Evolutionary conservation across 2,888 invertebrate genomes (phyloP).

Genomic region (Ophion obscuratus): DNA sequence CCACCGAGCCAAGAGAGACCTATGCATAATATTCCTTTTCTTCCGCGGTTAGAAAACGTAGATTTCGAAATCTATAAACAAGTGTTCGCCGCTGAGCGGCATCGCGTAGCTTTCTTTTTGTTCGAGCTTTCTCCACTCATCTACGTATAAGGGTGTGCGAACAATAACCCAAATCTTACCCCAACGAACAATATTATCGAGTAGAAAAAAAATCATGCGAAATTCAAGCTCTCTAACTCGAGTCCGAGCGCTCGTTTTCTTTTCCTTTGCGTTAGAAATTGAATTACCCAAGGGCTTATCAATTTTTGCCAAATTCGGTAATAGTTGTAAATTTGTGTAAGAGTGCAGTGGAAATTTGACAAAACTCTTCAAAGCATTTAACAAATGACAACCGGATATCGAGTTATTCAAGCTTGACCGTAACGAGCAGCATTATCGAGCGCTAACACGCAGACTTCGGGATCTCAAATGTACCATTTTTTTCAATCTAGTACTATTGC

Average conservation of each 20-base stretch:
- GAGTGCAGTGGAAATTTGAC: not conserved
- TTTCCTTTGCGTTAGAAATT: not conserved
- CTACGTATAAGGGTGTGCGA: not conserved
- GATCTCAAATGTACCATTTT: not conserved
- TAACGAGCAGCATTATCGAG: not conserved
- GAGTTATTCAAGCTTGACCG: not conserved
- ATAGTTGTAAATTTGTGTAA: not conserved
- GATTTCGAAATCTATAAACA: constrained; percentile 27
- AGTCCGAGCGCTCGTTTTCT: not conserved
- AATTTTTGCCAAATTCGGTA: not conserved
- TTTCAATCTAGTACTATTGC: not conserved
- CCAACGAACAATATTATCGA: not conserved
- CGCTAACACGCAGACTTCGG: not conserved
- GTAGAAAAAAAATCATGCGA: not conserved
- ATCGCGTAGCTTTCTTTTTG: constrained; percentile 27
- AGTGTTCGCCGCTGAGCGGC: constrained; percentile 62
- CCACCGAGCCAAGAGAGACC: constrained; percentile 17
- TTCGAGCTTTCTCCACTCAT: constrained; percentile 1
- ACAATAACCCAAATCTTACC: not conserved
- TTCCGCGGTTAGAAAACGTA: constrained; percentile 25
- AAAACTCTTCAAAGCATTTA: not conserved
- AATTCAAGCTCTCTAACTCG: not conserved
- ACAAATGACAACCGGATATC: not conserved
- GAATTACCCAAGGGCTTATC: not conserved
- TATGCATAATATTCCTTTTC: constrained; percentile 40